phyloP scores from a whole-genome alignment of 2,797 vertebrate genomes.

The Kryptolebias ocellatus region DNA sequence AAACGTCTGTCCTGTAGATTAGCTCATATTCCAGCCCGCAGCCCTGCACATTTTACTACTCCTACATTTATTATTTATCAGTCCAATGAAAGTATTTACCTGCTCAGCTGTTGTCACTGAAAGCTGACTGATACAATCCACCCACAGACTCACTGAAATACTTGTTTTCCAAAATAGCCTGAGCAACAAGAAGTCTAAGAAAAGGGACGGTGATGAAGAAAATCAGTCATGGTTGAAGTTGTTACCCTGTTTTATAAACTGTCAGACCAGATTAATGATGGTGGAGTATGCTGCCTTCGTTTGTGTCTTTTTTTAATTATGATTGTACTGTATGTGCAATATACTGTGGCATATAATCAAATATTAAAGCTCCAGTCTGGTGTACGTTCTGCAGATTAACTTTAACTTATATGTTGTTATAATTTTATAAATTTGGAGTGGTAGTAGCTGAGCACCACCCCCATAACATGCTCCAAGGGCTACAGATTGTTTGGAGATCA shows the following conservation, averaged over 20 bases:
- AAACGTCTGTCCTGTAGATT: neutral
- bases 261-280: slow-evolving; percentile 43
- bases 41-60: neutral
- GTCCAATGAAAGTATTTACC: slow-evolving; percentile 23
- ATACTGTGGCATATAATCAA: slow-evolving; percentile 38
- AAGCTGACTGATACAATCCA: slow-evolving; percentile 10
- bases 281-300: slow-evolving; percentile 63
- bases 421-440: too few species aligned
- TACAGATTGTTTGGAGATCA: too few species aligned
- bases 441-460: too few species aligned
- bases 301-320: slow-evolving; percentile 39
- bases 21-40: neutral
- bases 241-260: slow-evolving; percentile 56
- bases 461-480: too few species aligned
- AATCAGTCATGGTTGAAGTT: slow-evolving; percentile 44
- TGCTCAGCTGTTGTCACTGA: neutral
- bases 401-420: neutral
- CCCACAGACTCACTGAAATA: slow-evolving; percentile 3
- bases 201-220: neutral
- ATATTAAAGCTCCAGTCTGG: slow-evolving; percentile 57
- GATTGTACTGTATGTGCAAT: slow-evolving; percentile 56
- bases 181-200: too few species aligned
- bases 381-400: slow-evolving; percentile 9
- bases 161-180: neutral
- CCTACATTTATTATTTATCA: slow-evolving; percentile 10